Evolutionary conservation across 2,888 invertebrate genomes (phyloP), one percentile per base, ranked within the genome.

Genomic region (Alsophila aescularia): DNA sequence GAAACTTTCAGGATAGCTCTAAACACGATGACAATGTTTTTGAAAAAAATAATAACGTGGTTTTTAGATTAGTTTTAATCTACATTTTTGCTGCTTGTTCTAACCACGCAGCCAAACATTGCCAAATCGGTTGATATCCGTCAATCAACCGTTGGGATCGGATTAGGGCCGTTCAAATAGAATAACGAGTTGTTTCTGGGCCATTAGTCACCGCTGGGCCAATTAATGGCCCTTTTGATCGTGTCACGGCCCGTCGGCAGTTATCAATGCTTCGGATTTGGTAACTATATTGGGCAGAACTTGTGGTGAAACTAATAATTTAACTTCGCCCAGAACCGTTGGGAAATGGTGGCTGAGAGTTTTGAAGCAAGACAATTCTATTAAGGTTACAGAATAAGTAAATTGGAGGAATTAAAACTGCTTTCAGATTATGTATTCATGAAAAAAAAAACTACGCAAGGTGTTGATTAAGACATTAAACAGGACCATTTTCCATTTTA

Each of bases 201-300:
- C 49, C 55, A 55, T 55, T 55, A 55, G 44, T 39, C 44, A 29
- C 44, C 44, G 27, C 27, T 44, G 48, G 45, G 44, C 44, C 55
- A 55, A 55, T 55, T 55, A 55, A 44, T 50, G 44, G 39, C 10
- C 50, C 50, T 44, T 54, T 55, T 55, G 55, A 50, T 50, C 44
- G 45, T 24, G 54, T 54, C 43, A 39, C 49, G 49, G 43, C 50
- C 35, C 44, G 42, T n/a, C 49, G 43, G 21, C 48, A 37, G 49
- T 44, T 27, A 32, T 49, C 54, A 29, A 54, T 49, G 44, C 39
- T 43, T 37, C 54, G 24, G 45, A 41, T 40, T 43, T 39, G 49
- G 44, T 45, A 50, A 55, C 55, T 50, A 50, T 50, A 50, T 55
- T 40, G 50, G 44, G n/a, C 34, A 29, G 32, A 44, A 50, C 50